Percentiles rank a stretch among this genome's conserved stretches.
Evolutionary conservation across 2,113 vertebrate species (phyloP).

Genomic region (Xerus inauris): DNA sequence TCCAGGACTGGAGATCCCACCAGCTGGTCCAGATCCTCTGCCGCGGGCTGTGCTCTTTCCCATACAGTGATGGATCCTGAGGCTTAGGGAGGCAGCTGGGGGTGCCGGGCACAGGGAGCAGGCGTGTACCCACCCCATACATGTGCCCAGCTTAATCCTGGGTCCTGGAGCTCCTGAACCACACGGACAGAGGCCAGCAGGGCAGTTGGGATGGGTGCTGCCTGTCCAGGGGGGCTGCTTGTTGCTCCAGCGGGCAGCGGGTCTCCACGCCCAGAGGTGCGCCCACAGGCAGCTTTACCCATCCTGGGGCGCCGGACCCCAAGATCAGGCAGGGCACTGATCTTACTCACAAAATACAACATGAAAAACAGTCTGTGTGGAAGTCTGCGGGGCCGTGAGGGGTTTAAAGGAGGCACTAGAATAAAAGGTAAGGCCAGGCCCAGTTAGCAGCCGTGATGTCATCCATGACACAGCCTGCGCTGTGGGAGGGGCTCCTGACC

Average conservation of each 20-base stretch:
- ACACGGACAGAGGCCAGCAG: neutral
- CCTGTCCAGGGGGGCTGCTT: neutral
- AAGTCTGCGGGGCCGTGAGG: no score
- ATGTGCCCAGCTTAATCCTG: neutral
- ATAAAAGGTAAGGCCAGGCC: neutral
- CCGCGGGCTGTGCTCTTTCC: neutral
- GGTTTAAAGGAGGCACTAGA: neutral
- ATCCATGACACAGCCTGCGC: neutral
- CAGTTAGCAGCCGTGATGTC: neutral
- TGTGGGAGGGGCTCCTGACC: rapidly evolving
- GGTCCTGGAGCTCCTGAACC: neutral
- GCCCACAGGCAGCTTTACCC: neutral
- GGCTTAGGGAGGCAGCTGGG: neutral
- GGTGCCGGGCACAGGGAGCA: neutral
- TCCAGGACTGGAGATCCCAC: neutral
- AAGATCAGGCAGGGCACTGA: neutral
- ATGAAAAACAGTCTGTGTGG: neutral
- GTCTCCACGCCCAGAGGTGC: neutral
- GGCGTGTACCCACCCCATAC: neutral
- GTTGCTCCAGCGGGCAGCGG: neutral
- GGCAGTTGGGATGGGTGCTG: neutral
- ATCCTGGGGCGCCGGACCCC: rapidly evolving
- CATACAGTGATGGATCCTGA: neutral
- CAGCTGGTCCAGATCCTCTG: rapidly evolving
- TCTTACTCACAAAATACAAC: neutral